Evolutionary conservation across 2,113 vertebrate genomes (phyloP).

Genomic region (Microcebus griseorufus): DNA sequence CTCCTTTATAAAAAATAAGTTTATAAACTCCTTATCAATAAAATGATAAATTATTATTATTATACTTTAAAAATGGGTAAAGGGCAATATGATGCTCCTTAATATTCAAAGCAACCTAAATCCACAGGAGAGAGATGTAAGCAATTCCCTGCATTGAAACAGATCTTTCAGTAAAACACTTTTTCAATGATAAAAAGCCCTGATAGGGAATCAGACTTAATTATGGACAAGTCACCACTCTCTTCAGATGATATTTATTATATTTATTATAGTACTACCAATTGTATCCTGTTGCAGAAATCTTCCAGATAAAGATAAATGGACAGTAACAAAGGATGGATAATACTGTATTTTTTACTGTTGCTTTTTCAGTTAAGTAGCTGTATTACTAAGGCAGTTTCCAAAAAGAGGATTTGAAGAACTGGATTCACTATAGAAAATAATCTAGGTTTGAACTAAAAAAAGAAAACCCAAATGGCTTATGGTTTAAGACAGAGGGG

Average conservation of each 20-base stretch:
- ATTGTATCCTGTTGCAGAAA: constrained; percentile 50
- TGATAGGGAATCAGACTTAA: constrained; percentile 81
- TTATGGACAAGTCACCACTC: constrained; percentile 81
- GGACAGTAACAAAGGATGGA: constrained; percentile 36
- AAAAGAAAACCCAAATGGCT: constrained; percentile 34
- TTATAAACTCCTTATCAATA: too few relatives aligned
- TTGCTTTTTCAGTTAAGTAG: constrained; percentile 52
- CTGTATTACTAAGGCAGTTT: constrained; percentile 57
- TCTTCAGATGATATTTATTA: constrained; percentile 78
- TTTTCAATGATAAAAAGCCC: constrained; percentile 79
- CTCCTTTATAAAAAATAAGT: constrained; percentile 33
- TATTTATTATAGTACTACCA: constrained; percentile 58
- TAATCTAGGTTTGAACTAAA: constrained; percentile 52
- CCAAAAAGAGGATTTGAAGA: constrained; percentile 58
- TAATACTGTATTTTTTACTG: constrained; percentile 34
- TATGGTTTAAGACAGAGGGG: constrained; percentile 55
- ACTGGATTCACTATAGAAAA: constrained; percentile 51
- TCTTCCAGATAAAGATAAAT: constrained; percentile 62
- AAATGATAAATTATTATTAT: constrained; percentile 62
- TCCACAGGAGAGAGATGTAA: constrained; percentile 49
- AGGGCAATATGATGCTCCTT: constrained; percentile 30
- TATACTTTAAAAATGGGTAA: constrained; percentile 50
- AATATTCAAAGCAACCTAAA: constrained; percentile 50
- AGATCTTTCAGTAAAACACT: constrained; percentile 62
- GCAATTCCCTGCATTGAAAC: constrained; percentile 18